phyloP scores from a whole-genome alignment of 2,888 invertebrate species.

The Harmothoe impar region DNA sequence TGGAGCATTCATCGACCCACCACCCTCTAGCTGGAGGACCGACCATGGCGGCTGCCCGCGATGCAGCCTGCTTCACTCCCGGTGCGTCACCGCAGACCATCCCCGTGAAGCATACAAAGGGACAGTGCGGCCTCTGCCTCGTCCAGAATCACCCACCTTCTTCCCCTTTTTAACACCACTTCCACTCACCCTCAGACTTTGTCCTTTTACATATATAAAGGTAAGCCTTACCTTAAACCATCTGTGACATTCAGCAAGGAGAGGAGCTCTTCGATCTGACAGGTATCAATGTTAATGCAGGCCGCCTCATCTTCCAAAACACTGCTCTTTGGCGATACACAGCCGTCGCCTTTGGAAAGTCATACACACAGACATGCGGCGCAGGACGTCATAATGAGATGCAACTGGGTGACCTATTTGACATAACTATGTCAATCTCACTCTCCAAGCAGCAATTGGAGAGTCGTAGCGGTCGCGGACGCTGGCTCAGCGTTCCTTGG shows the following conservation, averaged over 20 bases:
- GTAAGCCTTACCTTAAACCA: not conserved
- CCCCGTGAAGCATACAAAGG: not conserved
- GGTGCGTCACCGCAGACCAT: not conserved
- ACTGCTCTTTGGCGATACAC: slow-evolving; percentile 42
- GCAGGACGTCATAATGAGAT: slow-evolving; percentile 40
- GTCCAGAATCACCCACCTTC: not conserved
- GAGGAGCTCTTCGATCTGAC: not conserved
- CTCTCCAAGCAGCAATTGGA: not conserved
- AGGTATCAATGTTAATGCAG: not conserved
- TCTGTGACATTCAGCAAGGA: not conserved
- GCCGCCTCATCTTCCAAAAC: slow-evolving; percentile 38
- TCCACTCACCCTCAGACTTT: not conserved
- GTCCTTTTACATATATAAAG: not conserved
- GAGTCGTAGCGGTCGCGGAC: not conserved
- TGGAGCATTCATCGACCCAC: not conserved
- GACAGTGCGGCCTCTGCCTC: not conserved
- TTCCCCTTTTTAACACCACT: not conserved
- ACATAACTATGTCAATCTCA: not conserved
- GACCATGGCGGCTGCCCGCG: slow-evolving; percentile 4
- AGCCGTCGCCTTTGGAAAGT: slow-evolving; percentile 45
- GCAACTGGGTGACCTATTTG: slow-evolving; percentile 43
- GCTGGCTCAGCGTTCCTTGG: no score
- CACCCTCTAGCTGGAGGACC: not conserved
- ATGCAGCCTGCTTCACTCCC: not conserved
- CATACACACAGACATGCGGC: slow-evolving; percentile 5